Percentiles rank a stretch among this genome's conserved stretches.
phyloP scores from a whole-genome alignment of 2,113 vertebrate genomes.

The Triplophysa rosa region DNA sequence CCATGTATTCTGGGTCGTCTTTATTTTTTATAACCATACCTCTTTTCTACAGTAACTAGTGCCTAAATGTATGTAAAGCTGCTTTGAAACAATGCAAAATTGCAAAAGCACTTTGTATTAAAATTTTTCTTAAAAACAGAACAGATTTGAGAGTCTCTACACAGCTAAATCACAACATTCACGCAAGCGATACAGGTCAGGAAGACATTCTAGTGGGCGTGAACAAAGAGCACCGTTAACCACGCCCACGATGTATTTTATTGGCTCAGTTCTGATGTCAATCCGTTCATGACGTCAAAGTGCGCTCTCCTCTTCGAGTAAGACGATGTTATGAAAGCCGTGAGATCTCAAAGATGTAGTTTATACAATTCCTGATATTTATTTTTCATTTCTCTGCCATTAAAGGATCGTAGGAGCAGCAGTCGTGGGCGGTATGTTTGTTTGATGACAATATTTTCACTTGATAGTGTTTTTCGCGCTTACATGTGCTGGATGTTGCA shows the following conservation, averaged over 20 bases:
- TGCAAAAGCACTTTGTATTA: too few species aligned
- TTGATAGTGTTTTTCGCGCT: background rate
- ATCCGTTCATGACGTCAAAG: slow-evolving; percentile 2
- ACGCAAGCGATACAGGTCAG: too few species aligned
- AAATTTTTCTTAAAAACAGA: too few species aligned
- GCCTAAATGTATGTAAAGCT: too few species aligned
- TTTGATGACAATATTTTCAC: background rate
- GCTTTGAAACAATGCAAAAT: too few species aligned
- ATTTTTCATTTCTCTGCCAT: background rate
- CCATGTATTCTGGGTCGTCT: too few species aligned
- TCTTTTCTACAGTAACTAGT: too few species aligned
- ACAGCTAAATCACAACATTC: too few species aligned
- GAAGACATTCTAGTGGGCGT: background rate
- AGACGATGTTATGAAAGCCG: slow-evolving; percentile 23
- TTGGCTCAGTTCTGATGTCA: slow-evolving; percentile 27
- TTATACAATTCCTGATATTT: background rate
- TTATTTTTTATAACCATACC: too few species aligned
- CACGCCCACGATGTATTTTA: slow-evolving; percentile 34
- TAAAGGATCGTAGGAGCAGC: background rate
- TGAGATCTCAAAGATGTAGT: background rate
- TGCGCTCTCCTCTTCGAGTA: background rate
- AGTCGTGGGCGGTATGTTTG: slow-evolving; percentile 23
- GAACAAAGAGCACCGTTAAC: background rate
- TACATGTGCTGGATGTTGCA: background rate
- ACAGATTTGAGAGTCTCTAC: too few species aligned